Percentiles rank a stretch among this genome's conserved stretches.
Conservation (phyloP, 2,797 vertebrate genomes). For the Morelia viridis region DNA sequence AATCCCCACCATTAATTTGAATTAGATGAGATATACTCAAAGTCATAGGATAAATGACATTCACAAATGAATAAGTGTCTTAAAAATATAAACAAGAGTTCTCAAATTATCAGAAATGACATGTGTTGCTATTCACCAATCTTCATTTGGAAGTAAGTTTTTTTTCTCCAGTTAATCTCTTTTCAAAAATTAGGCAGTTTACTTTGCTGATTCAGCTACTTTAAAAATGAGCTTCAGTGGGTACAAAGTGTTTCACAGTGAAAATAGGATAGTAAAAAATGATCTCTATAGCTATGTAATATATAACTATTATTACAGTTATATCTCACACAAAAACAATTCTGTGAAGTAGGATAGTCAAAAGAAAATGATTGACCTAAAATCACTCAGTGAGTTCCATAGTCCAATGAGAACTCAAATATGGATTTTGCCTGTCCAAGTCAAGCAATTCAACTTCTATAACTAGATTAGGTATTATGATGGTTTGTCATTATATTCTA, state of each 20-base stretch:
- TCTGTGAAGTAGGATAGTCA: not conserved
- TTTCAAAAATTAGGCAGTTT: not conserved
- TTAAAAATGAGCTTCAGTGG: not conserved
- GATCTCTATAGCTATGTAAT: not conserved
- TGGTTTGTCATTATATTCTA: no score
- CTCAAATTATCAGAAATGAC: not conserved
- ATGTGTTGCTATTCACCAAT: not conserved
- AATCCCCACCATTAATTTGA: not conserved
- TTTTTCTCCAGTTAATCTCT: not conserved
- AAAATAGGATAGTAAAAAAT: not conserved
- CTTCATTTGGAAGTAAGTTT: not conserved
- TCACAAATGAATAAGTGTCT: not conserved
- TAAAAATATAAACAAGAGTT: not conserved
- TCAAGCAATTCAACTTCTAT: no score
- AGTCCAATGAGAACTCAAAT: no score
- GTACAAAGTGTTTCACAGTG: not conserved
- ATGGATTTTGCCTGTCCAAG: no score
- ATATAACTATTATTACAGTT: not conserved
- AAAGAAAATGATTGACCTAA: no score
- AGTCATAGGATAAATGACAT: not conserved
- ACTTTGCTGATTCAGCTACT: slow-evolving; percentile 1
- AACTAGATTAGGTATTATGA: no score
- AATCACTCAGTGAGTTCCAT: no score
- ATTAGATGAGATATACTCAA: not conserved
- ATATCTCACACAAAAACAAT: not conserved